Evolutionary conservation across 1,140 invertebrate genomes (phyloP), one percentile per base, ranked within the genome.

Genomic region (Sesamia nonagrioides): DNA sequence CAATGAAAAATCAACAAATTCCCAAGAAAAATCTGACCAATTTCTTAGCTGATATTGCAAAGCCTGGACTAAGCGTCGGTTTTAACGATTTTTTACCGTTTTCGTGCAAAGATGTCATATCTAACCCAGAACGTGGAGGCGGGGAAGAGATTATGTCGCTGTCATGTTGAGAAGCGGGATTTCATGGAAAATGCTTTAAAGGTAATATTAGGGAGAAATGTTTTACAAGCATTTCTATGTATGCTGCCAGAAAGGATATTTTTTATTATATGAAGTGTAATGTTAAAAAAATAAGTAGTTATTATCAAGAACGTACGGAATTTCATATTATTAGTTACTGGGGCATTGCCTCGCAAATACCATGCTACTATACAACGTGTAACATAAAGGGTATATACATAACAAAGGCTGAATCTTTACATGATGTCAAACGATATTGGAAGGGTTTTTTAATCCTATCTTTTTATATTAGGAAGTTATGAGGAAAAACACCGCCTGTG

Each of bases 101-200:
- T 27, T 42, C 71, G 54, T 15, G 21, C 52, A 45, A 60, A 54
- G 35, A 60, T 60, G 71, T 74, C 54, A 60, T 74, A 60, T 74
- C 54, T 74, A 56, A 72, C 37, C 21, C 40, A 9, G 9, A 21
- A 35, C 54, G 71, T 42, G 54, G 17, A 45, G 37, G 54, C 56
- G 35, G 54, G 11, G 21, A 69, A 48, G 17, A 60, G 71, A 74
- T 74, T 74, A 74, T 45, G 54, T 60, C 71, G 45, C 54, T 73
- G 71, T 60, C 71, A 60, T 48, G 35, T n/a, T 40, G 18, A 11
- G 52, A 60, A 21, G 15, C 2, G 6, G 71, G 35, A 45, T 74
- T 74, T 74, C n/a, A 74, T 60, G 54, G 71, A 60, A 74, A 74
- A 74, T 74, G 18, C 52, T 60, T 33, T 42, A 74, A 74, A 45